Conservation (phyloP, 2,797 vertebrate species). For the Gobio occitaniae region DNA sequence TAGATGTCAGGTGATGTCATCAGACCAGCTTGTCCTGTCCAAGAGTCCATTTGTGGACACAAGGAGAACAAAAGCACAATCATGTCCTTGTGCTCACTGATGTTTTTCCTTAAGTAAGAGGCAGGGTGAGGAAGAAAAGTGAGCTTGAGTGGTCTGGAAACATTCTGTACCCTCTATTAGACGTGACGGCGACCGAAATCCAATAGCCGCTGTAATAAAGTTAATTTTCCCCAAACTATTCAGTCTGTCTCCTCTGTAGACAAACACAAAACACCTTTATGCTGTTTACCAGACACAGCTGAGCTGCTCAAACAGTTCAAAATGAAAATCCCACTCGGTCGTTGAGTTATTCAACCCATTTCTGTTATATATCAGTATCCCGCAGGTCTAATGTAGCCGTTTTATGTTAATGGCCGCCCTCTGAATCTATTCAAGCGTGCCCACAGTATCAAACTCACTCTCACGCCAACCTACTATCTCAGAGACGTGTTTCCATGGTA, state of each 20-base stretch:
- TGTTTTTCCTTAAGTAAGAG: background rate
- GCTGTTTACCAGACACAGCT: background rate
- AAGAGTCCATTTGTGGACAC: slow-evolving; percentile 13
- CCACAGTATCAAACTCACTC: slow-evolving; percentile 37
- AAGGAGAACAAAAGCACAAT: background rate
- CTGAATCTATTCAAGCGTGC: slow-evolving; percentile 9
- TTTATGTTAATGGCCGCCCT: slow-evolving; percentile 19
- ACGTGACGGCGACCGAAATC: background rate
- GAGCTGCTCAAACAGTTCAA: background rate
- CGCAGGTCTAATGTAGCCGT: slow-evolving; percentile 4
- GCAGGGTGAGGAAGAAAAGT: background rate
- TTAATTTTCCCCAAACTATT: slow-evolving; percentile 29
- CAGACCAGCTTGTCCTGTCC: slow-evolving; percentile 1
- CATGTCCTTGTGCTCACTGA: background rate
- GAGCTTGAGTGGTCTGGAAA: background rate
- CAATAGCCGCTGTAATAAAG: slow-evolving; percentile 37
- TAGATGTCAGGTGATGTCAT: slow-evolving; percentile 26
- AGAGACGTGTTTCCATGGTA: slow-evolving; percentile 59
- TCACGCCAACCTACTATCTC: slow-evolving; percentile 39
- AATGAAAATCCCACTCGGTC: slow-evolving; percentile 9
- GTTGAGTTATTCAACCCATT: slow-evolving; percentile 18
- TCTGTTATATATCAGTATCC: slow-evolving; percentile 21
- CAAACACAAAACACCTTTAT: slow-evolving; percentile 8
- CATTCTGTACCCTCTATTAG: slow-evolving; percentile 12
- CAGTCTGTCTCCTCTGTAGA: slow-evolving; percentile 1